A percentile compares a stretch with the other conserved stretches of the same genome.
Conservation (phyloP, 2,888 invertebrate genomes). For the Acanthococcus lagerstroemiae region DNA sequence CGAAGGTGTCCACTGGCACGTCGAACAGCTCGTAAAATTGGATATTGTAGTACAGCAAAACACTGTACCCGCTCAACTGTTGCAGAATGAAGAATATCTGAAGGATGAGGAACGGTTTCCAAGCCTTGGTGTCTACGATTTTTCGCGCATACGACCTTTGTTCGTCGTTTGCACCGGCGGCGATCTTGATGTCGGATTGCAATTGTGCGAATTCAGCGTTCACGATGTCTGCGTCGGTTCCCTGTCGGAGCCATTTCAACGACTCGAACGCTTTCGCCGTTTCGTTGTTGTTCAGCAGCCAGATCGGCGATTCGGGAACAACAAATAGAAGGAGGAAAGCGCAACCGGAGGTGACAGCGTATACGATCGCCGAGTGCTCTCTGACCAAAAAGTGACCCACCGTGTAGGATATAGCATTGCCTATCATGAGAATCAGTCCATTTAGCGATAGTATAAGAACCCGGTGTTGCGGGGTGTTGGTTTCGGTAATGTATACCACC, state of each 20-base stretch:
- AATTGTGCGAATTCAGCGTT: too few relatives aligned
- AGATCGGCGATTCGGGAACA: constrained; percentile 42
- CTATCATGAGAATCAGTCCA: constrained; percentile 58
- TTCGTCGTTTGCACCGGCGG: too few relatives aligned
- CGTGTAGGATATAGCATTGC: constrained; percentile 57
- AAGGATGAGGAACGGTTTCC: constrained; percentile 57
- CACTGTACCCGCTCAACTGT: constrained; percentile 62
- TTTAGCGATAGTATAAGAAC: constrained; percentile 58
- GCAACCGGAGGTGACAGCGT: background rate
- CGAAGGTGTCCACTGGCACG: constrained; percentile 53
- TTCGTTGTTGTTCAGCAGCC: background rate
- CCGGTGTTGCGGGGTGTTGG: constrained; percentile 55
- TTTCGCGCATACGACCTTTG: too few relatives aligned
- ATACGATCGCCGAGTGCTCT: constrained; percentile 41
- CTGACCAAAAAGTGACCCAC: constrained; percentile 56
- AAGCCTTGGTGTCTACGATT: constrained; percentile 47
- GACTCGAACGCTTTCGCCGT: background rate
- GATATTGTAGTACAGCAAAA: constrained; percentile 60
- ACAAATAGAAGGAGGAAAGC: constrained; percentile 42
- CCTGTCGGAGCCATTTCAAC: constrained; percentile 44
- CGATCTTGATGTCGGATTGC: too few relatives aligned
- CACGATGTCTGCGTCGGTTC: constrained; percentile 54
- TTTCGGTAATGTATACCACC: constrained; percentile 58
- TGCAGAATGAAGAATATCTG: constrained; percentile 57
- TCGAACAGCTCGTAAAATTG: constrained; percentile 58